Evolutionary conservation across 2,797 vertebrate species (phyloP).

Genomic region (Lutjanus campechanus): DNA sequence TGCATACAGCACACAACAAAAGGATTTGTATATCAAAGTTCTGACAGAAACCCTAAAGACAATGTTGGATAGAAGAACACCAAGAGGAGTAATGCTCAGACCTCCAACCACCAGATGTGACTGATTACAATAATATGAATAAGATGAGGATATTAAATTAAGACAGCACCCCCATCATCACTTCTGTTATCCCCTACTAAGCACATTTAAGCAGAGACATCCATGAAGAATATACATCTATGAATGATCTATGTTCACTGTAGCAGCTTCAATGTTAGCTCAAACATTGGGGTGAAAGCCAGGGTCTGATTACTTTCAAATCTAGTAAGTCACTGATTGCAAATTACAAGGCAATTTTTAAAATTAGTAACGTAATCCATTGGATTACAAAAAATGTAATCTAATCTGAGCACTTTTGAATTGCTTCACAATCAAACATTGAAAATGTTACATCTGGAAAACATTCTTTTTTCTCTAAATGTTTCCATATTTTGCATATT

Average conservation of each 20-base stretch:
- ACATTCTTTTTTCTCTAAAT: no score
- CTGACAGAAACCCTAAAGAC: slow-evolving; percentile 39
- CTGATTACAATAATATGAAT: slow-evolving; percentile 49
- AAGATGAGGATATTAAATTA: slow-evolving; percentile 52
- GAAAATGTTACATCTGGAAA: no score
- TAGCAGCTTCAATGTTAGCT: slow-evolving; percentile 29
- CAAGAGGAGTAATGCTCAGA: slow-evolving; percentile 23
- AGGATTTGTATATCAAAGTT: slow-evolving; percentile 63
- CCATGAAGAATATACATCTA: slow-evolving; percentile 47
- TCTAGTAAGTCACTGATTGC: no score
- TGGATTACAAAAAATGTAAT: no score
- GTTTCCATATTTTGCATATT: no score
- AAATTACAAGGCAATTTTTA: no score
- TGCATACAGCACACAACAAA: slow-evolving; percentile 57
- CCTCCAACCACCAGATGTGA: slow-evolving; percentile 48
- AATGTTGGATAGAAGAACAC: slow-evolving; percentile 27
- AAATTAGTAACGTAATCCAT: no score
- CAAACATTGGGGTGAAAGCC: slow-evolving; percentile 4
- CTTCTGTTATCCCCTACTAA: slow-evolving; percentile 43
- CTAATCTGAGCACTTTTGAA: no score
- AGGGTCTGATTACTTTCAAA: no score
- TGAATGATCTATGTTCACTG: slow-evolving; percentile 37
- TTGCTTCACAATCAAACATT: no score
- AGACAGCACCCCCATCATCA: slow-evolving; percentile 53
- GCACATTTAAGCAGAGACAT: slow-evolving; percentile 51